Evolutionary conservation across 2,797 vertebrate genomes (phyloP).

Genomic region (Martes flavigula): DNA sequence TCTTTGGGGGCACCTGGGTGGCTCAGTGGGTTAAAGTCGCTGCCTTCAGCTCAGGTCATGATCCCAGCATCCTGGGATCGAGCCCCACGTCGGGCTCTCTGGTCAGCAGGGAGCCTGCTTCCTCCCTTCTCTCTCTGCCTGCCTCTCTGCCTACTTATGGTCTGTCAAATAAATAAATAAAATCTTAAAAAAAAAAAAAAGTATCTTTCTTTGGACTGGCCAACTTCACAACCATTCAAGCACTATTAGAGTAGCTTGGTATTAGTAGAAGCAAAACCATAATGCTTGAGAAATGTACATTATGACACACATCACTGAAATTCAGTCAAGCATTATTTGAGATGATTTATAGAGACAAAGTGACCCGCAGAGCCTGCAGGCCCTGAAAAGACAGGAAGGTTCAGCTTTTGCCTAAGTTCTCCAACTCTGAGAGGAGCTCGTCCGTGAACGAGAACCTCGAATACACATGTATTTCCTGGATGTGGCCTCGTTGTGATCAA

Average conservation of each 20-base stretch:
- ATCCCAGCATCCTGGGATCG: too few relatives aligned
- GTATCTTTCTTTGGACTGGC: slow-evolving; percentile 60
- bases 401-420: neutral
- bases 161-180: too few relatives aligned
- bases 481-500: neutral
- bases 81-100: too few relatives aligned
- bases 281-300: slow-evolving; percentile 63
- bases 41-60: too few relatives aligned
- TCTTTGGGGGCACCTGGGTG: too few relatives aligned
- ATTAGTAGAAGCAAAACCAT: slow-evolving; percentile 74
- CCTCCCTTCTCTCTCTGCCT: too few relatives aligned
- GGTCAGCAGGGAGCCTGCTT: too few relatives aligned
- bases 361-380: neutral
- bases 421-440: neutral
- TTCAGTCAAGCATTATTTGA: slow-evolving; percentile 68
- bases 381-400: neutral
- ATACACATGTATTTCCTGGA: neutral
- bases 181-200: too few relatives aligned
- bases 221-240: slow-evolving; percentile 78
- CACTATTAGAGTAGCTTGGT: slow-evolving; percentile 56
- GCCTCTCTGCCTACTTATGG: too few relatives aligned
- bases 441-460: neutral
- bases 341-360: slow-evolving; percentile 59
- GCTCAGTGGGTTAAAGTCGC: too few relatives aligned
- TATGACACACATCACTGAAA: slow-evolving; percentile 74